Evolutionary conservation across 2,888 invertebrate species (phyloP), one percentile per base, ranked within the genome.

Genomic region (Anagyrus pseudococci): DNA sequence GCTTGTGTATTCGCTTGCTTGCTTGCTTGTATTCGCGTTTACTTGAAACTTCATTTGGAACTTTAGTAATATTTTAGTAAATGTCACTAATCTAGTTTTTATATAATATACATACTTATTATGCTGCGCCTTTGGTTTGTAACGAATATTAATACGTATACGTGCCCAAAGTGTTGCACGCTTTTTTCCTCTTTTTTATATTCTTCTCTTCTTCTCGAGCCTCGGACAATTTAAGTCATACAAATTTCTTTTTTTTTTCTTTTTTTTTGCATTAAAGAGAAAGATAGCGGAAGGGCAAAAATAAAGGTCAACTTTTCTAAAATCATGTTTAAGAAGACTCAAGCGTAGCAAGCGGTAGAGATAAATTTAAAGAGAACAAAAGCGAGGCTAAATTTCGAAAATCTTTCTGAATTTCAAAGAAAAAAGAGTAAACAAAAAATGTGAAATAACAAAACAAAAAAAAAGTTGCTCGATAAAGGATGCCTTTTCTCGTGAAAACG

Each of bases 1-100:
- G 67, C 67, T 67, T 67, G 67, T 67, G 67, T 67, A 67, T 64
- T 67, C 53, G 67, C 67, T 67, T 67, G 67, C 64, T 60, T 67
- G 67, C 67, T 67, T 67, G 67, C 67, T 67, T 67, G 62, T 67
- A 67, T 64, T 64, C 67, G 61, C 58, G 61, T 64, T 62, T 63
- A 57, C 20, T 66, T 41, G 20, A 44, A 58, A 54, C 15, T 46
- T 48, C 52, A 50, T 62, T 57, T 44, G 10, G 50, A 54, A 61
- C 55, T n/a, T n/a, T n/a, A n/a, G 56, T 59, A 52, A 48, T 52
- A 60, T 25, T 57, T 41, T 57, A 29, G 54, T 61, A 55, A 60
- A 66, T 63, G 58, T 61, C 58, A 66, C 58, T 66, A 63, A 66
- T 66, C 46, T 63, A 56, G 29, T 33, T 47, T 43, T 37, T 40